Evolutionary conservation across 1,140 invertebrate species (phyloP), one percentile per base, ranked within the genome.

Genomic region (Caenorhabditis tropicalis): DNA sequence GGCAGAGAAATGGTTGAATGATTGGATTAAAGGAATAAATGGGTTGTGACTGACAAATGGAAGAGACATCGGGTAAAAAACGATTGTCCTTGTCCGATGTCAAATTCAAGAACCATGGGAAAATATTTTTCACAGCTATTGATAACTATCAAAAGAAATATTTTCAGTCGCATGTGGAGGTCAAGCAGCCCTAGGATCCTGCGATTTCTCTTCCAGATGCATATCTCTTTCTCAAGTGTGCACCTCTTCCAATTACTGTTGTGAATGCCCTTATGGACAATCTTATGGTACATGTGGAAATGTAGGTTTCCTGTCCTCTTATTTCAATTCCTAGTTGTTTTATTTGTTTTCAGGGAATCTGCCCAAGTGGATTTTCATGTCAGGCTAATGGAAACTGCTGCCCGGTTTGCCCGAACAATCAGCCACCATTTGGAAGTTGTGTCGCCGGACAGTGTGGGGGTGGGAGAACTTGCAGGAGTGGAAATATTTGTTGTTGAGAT

Each of bases 161-260:
- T 39, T 79, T 83, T 53, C 82, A 86, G 85, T 85, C n/a, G 87
- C 88, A 7, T 89, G 88, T 79, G 88, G 88, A 33, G 88, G 88
- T 19, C 84, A 85, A 46, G 58, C 86, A 16, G 82, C 88, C 2
- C 31, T 87, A 16, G 85, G 53, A n/a, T 60, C 84, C 19, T 89
- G 88, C 60, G 86, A 65, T 36, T 84, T 81, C 31, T 80, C 36
- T 31, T 36, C 19, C 27, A 65, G 51, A 46, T 86, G 49, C 79
- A 19, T 24, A 3, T 51, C 79, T 6, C 19, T 33, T 1, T 74
- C 65, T 1, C 79, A 81, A 31, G 43, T 79, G 4, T 89, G 88
- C 65, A 89, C 87, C 10, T 58, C 88, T 1, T 86, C 88, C 27
- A 87, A 88, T 79, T 89, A 87, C 49, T 89, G 88, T 51, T 89